Evolutionary conservation across 2,888 invertebrate species (phyloP), one percentile per base, ranked within the genome.

Genomic region (Electrophaes corylata): DNA sequence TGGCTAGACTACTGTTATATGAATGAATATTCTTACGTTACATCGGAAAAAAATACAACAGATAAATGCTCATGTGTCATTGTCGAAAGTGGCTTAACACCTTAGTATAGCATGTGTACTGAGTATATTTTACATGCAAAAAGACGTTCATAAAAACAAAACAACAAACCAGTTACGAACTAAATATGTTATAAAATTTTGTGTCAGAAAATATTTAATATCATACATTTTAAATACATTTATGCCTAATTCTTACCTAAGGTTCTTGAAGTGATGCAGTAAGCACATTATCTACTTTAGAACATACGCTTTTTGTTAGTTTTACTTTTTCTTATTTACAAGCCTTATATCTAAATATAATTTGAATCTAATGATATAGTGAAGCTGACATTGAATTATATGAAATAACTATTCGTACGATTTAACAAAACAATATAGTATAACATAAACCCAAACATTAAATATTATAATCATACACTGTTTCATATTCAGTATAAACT

Each of bases 241-340:
- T 45, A 45, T 19, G 4, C 11, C 46, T 47, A 23, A 23, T 6
- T 6, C 29, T 19, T 41, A 50, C 40, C 23, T 26, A 52, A 37
- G 35, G 16, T 23, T 23, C 23, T 23, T 35, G 33, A 50, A 57
- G 39, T 51, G 44, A 49, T 58, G 74, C 74, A 70, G 70, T 78
- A 78, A 84, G 83, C 82, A 84, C 76, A 77, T 81, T 83, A 86
- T 77, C 87, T 91, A 90, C 78, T 91, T 91, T 91, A 91, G 91
- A 91, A 91, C 88, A 72, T 78, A 81, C 91, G 91, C 91, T 90
- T 91, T 86, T 78, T 77, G 67, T 76, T 77, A 77, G 67, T 79
- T 77, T 77, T 72, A 69, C 66, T 16, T 72, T 68, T 69, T 56
- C 63, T 64, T 73, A 73, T 62, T 60, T 76, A 78, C 75, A 76